Conservation (phyloP, 1,140 invertebrate species). For the Diabrotica undecimpunctata region DNA sequence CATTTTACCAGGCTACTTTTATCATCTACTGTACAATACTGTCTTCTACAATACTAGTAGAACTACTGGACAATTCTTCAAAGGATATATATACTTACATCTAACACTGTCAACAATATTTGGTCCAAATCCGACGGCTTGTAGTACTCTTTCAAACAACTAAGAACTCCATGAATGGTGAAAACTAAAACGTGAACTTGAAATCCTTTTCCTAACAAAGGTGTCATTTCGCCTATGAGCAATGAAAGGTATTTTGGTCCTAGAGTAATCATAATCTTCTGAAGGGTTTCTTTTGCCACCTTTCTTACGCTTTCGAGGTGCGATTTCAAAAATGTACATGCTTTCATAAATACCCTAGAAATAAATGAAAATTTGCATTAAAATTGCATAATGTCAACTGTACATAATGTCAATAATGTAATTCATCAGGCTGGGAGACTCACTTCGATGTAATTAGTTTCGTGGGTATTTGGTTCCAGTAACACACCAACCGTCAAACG, state of each 20-base stretch:
- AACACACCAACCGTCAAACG: no score
- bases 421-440: no score
- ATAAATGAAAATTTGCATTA: background rate
- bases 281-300: slow-evolving; percentile 79
- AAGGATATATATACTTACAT: slow-evolving; percentile 52
- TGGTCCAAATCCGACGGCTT: slow-evolving; percentile 71
- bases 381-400: background rate
- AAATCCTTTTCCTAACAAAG: slow-evolving; percentile 81
- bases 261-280: slow-evolving; percentile 82
- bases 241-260: slow-evolving; percentile 78
- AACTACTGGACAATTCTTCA: no score
- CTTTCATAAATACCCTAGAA: slow-evolving; percentile 79
- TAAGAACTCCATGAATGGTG: slow-evolving; percentile 81
- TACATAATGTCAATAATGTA: background rate
- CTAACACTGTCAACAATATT: slow-evolving; percentile 74
- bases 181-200: slow-evolving; percentile 90
- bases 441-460: no score
- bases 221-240: slow-evolving; percentile 76
- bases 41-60: no score
- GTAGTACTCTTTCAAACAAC: slow-evolving; percentile 63
- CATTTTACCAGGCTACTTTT: background rate
- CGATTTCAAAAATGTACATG: slow-evolving; percentile 86
- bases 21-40: background rate
- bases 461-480: background rate
- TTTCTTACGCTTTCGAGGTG: slow-evolving; percentile 83